Evolutionary conservation across 2,888 invertebrate species (phyloP).

Genomic region (Noctua pronuba): DNA sequence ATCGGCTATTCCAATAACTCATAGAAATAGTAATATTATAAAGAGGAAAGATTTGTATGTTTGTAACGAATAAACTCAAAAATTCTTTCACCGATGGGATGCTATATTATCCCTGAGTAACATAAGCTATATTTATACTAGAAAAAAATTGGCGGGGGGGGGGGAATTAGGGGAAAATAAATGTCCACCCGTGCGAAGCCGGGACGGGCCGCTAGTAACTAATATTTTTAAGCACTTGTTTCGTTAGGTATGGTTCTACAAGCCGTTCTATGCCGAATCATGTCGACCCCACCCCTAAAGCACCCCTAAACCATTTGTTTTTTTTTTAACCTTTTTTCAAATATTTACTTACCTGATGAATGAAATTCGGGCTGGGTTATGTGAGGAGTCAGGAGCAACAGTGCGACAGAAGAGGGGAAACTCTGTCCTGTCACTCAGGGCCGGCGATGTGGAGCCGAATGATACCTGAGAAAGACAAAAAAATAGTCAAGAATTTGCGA

Average conservation of each 20-base stretch:
- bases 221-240: background rate
- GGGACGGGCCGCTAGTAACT: too few species aligned
- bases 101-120: too few species aligned
- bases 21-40: too few species aligned
- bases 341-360: slow-evolving; percentile 91
- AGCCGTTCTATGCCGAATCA: background rate
- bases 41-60: too few species aligned
- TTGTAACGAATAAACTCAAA: too few species aligned
- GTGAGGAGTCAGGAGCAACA: slow-evolving; percentile 97
- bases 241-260: background rate
- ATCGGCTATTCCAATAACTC: too few species aligned
- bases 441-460: slow-evolving; percentile 97
- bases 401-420: slow-evolving; percentile 97
- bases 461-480: slow-evolving; percentile 92
- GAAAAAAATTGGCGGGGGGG: too few species aligned
- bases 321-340: background rate
- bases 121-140: too few species aligned
- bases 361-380: slow-evolving; percentile 96
- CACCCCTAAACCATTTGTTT: background rate
- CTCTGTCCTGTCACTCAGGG: slow-evolving; percentile 96
- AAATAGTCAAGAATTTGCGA: background rate
- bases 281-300: background rate
- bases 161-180: too few species aligned
- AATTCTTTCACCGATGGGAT: too few species aligned
- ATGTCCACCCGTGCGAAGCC: too few species aligned